phyloP scores from a whole-genome alignment of 1,140 invertebrate species.

The Zophobas atratus region DNA sequence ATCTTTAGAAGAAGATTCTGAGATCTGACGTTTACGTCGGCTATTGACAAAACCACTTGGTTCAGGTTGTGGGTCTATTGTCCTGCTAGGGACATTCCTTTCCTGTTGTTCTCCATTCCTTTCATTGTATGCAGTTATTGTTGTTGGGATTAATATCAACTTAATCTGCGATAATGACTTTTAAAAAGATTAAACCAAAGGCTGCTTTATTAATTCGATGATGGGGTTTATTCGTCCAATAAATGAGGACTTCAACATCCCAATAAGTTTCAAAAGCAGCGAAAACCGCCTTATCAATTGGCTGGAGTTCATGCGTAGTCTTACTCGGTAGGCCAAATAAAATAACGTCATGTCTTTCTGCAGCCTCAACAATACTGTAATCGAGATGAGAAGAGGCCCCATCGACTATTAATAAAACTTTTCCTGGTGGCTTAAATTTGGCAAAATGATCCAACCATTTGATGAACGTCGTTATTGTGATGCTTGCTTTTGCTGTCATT shows the following conservation, averaged over 20 bases:
- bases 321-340: slow-evolving; percentile 66
- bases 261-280: slow-evolving; percentile 63
- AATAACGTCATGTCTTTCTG: slow-evolving; percentile 62
- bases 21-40: too few species aligned
- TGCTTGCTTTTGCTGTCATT: too few species aligned
- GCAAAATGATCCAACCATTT: slow-evolving; percentile 36
- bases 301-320: slow-evolving; percentile 67
- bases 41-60: too few species aligned
- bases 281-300: slow-evolving; percentile 64
- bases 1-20: too few species aligned
- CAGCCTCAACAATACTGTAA: slow-evolving; percentile 56
- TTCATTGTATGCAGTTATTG: too few species aligned
- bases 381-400: slow-evolving; percentile 65
- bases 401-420: slow-evolving; percentile 65
- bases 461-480: too few species aligned
- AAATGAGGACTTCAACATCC: slow-evolving; percentile 60
- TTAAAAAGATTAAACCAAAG: too few species aligned
- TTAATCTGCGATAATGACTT: too few species aligned
- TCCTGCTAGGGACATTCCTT: too few species aligned
- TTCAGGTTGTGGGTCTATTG: too few species aligned
- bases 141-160: too few species aligned
- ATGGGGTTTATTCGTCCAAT: slow-evolving; percentile 12
- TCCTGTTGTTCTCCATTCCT: too few species aligned
- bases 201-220: not conserved
- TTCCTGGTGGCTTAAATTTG: slow-evolving; percentile 60